Evolutionary conservation across 2,888 invertebrate genomes (phyloP), one percentile per base, ranked within the genome.

Genomic region (Pristionchus exspectatus): DNA sequence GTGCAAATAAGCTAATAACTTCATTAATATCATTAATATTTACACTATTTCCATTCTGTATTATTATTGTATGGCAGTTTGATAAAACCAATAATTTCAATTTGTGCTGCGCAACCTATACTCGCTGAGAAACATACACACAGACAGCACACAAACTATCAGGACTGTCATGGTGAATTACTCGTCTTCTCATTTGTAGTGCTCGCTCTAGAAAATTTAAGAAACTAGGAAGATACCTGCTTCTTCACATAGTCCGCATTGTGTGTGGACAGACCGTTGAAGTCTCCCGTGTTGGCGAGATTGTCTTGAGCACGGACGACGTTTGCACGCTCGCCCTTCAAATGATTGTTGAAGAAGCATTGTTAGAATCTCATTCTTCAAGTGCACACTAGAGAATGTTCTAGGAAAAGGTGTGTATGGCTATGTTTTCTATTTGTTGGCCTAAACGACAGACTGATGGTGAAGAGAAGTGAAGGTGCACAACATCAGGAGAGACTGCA

Each of bases 171-270:
- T 38, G 38, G 38, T 38, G 5, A 38, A 38, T 38, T n/a, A n/a
- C 38, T 38, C 9, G 44, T 50, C n/a, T n/a, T n/a, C n/a, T n/a
- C 12, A 9, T 50, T 10, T 9, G 5, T 50, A 9, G 44, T 50
- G 3, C 10, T 50, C 9, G 3, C 44, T 9, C 44, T 7, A 69
- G 27, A 30, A 18, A 10, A 16, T 56, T 0, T 4, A 2, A 38
- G 21, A 18, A 44, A 38, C 24, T 3, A 14, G 18, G 1, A 66
- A 3, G 21, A 21, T 38, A 85, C 89, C 59, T 84, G 54, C 44
- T 66, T 83, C 90, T 92, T 92, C 38, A 59, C 77, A 30, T 77
- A 85, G 69, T 72, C 89, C 7, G 84, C 56, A 30, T 84, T 84
- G 88, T 83, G 50, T 7, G 83, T 83, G 27, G 83, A 54, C 12